Evolutionary conservation across 1,140 invertebrate species (phyloP).

Genomic region (Tribolium castaneum): DNA sequence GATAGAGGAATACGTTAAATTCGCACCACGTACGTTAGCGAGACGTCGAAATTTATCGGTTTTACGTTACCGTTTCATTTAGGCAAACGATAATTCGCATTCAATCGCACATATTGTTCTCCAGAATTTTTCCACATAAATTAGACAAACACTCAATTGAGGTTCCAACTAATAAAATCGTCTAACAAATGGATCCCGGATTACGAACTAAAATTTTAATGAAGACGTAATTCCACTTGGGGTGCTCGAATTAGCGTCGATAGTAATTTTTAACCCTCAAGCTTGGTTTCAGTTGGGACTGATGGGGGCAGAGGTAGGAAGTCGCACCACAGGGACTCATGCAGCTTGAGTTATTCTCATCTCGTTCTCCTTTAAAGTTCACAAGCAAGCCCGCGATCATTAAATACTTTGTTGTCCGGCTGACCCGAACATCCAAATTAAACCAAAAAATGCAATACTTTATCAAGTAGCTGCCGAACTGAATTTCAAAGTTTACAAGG

Average conservation of each 20-base stretch:
- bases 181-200: conserved; percentile 22
- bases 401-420: conserved; percentile 51
- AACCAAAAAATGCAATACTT: neutral
- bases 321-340: conserved; percentile 46
- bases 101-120: neutral
- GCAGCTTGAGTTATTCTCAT: conserved; percentile 51
- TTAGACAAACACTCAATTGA: neutral
- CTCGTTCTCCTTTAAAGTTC: conserved; percentile 50
- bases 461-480: neutral
- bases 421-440: conserved; percentile 1
- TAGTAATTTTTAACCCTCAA: conserved; percentile 31
- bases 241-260: conserved; percentile 31
- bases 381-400: conserved; percentile 41
- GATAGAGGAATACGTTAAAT: conserved; percentile 29
- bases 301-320: conserved; percentile 26
- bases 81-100: conserved; percentile 16
- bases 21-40: conserved; percentile 28
- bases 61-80: conserved; percentile 18
- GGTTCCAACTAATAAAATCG: conserved; percentile 12
- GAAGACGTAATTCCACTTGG: conserved; percentile 15
- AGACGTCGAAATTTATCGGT: conserved; percentile 30
- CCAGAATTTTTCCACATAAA: neutral
- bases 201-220: conserved; percentile 31
- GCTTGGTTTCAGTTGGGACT: neutral
- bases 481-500: conserved; percentile 7